These are phyloP conservation scores for Pseudolycoriella hygida DNA, from an alignment of 2,888 invertebrate genomes.

Conservation along the genomic window DNA sequence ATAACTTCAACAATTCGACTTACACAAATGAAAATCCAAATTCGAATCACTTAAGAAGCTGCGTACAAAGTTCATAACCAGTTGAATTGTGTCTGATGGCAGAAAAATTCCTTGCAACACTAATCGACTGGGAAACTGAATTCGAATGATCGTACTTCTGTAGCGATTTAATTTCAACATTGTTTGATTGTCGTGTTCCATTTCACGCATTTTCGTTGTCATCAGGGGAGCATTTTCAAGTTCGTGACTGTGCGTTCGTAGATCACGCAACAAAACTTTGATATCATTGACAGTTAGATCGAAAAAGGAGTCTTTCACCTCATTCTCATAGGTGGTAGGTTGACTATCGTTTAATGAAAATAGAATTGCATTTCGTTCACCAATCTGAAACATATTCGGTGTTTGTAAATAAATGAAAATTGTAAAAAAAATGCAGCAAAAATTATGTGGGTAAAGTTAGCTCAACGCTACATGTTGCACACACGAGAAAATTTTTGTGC, in stretches of 20 bases:
- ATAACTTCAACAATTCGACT: conserved; percentile 21
- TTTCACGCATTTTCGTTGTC: conserved; percentile 42
- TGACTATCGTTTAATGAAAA: conserved; percentile 45
- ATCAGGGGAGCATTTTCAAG: conserved; percentile 56
- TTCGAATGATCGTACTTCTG: conserved; percentile 57
- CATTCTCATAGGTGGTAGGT: conserved; percentile 35
- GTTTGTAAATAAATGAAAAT: neutral
- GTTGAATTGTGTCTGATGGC: conserved; percentile 53
- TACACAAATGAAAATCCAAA: conserved; percentile 62
- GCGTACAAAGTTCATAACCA: conserved; percentile 56
- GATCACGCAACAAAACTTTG: conserved; percentile 51
- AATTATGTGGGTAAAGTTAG: too few relatives aligned
- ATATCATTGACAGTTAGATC: conserved; percentile 72
- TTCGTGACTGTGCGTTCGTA: conserved; percentile 43
- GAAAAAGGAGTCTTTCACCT: conserved; percentile 69
- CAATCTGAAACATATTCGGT: conserved; percentile 44
- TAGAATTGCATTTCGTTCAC: conserved; percentile 54
- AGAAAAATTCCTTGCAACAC: conserved; percentile 75
- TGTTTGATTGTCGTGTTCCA: conserved; percentile 37
- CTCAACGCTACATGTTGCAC: too few relatives aligned
- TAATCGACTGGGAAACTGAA: conserved; percentile 72
- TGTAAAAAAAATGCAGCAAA: neutral
- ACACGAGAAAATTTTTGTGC: too few relatives aligned
- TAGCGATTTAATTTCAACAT: conserved; percentile 45
- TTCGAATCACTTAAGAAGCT: conserved; percentile 46